These are phyloP conservation scores for Athetis lepigone DNA, from an alignment of 2,888 invertebrate genomes.

Conservation along the genomic window DNA sequence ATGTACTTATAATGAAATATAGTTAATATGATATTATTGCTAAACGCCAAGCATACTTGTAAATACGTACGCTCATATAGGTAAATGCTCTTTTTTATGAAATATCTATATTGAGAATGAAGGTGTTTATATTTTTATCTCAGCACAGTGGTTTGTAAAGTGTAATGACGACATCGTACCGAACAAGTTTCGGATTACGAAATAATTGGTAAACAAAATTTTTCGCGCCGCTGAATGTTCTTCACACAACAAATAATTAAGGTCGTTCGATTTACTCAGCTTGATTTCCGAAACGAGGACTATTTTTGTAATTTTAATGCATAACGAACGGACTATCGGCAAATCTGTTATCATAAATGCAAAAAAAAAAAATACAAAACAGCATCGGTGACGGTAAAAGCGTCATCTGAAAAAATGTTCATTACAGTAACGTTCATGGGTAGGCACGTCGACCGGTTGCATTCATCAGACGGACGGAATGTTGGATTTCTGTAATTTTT, in stretches of 20 bases:
- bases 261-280: conserved; percentile 71
- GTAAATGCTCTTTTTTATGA: conserved; percentile 21
- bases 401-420: conserved; percentile 4
- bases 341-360: not conserved
- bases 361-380: not conserved
- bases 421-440: conserved; percentile 1
- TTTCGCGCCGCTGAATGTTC: conserved; percentile 75
- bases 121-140: conserved; percentile 50
- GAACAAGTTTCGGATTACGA: conserved; percentile 77
- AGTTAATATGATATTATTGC: conserved; percentile 3
- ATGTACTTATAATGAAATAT: conserved; percentile 8
- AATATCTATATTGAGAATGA: conserved; percentile 18
- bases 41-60: conserved; percentile 1
- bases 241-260: conserved; percentile 72
- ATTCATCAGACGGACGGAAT: conserved; percentile 51
- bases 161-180: conserved; percentile 70
- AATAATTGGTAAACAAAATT: conserved; percentile 79
- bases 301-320: conserved; percentile 51
- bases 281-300: conserved; percentile 63
- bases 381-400: not conserved
- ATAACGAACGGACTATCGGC: not conserved
- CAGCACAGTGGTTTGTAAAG: conserved; percentile 56
- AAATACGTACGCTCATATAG: too few species aligned
- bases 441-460: conserved; percentile 38
- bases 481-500: conserved; percentile 34